Evolutionary conservation across 30 jellyfish, hydroid and myxozoan species (phyloP).

Genomic region (Pseudorhiza aurosa): DNA sequence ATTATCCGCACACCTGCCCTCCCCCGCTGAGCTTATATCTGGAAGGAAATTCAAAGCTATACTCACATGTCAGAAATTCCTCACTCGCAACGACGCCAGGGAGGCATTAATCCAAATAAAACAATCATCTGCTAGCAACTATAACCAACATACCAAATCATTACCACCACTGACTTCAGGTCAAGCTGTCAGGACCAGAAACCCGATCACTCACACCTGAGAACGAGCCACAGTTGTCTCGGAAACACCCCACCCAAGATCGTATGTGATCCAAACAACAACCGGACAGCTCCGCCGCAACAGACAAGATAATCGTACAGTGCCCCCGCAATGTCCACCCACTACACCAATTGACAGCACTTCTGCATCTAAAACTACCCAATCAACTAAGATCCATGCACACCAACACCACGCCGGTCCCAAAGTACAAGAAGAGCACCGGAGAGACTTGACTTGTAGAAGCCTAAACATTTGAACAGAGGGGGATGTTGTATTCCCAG

Average conservation of each 20-base stretch:
- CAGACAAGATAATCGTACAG: background rate
- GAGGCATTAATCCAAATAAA: background rate
- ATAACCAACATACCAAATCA: conserved; percentile 6
- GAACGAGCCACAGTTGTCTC: conserved; percentile 7
- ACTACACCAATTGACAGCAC: background rate
- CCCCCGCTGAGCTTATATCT: conserved; percentile 69
- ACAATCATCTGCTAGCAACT: background rate
- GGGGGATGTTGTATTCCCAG: conserved; percentile 1
- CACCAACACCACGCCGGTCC: background rate
- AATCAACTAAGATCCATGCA: background rate
- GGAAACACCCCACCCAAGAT: background rate
- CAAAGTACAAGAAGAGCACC: background rate
- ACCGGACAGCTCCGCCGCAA: conserved; percentile 15
- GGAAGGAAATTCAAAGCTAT: conserved; percentile 32
- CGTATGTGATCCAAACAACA: background rate
- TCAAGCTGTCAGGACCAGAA: background rate
- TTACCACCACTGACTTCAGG: conserved; percentile 8
- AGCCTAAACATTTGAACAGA: background rate
- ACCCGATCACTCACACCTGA: background rate
- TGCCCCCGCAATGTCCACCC: background rate
- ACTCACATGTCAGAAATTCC: background rate
- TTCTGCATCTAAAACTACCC: background rate
- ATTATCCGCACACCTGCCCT: conserved; percentile 44
- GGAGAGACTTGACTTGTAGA: background rate
- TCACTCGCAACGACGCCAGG: background rate